Conservation (phyloP, 2,888 invertebrate species). For the Invenusta paracnida region DNA sequence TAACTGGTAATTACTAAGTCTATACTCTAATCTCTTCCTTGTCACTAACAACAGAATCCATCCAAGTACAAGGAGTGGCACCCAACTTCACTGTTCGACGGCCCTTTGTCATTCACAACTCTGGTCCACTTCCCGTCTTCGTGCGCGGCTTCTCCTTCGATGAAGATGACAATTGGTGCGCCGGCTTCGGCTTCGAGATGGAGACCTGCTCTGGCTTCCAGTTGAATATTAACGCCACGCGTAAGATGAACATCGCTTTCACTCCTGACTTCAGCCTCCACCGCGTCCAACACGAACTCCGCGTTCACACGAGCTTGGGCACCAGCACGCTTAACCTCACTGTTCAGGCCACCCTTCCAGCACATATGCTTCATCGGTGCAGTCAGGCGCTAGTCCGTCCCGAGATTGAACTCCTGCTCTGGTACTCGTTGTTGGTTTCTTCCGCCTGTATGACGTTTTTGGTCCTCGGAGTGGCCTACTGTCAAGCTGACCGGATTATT, state of each 20-base stretch:
- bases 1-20: too few relatives aligned
- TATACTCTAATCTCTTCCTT: too few relatives aligned
- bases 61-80: constrained; percentile 54
- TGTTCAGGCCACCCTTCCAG: constrained; percentile 68
- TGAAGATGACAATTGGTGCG: constrained; percentile 67
- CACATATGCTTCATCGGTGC: constrained; percentile 69
- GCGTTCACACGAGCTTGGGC: constrained; percentile 59
- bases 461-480: constrained; percentile 68
- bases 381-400: constrained; percentile 70
- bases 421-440: constrained; percentile 63
- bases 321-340: constrained; percentile 66
- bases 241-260: constrained; percentile 53
- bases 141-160: constrained; percentile 68
- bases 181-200: constrained; percentile 66
- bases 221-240: constrained; percentile 66
- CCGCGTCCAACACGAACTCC: constrained; percentile 61
- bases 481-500: constrained; percentile 71
- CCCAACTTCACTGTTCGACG: constrained; percentile 73
- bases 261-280: constrained; percentile 44
- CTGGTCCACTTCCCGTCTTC: constrained; percentile 79
- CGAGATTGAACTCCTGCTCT: constrained; percentile 71
- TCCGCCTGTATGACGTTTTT: constrained; percentile 66
- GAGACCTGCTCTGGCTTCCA: not conserved
- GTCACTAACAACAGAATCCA: constrained; percentile 49
- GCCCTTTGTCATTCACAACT: constrained; percentile 78